These are phyloP conservation scores for Anser brachyrhynchus DNA, from an alignment of 2,113 vertebrate species.

Conservation along the genomic window DNA sequence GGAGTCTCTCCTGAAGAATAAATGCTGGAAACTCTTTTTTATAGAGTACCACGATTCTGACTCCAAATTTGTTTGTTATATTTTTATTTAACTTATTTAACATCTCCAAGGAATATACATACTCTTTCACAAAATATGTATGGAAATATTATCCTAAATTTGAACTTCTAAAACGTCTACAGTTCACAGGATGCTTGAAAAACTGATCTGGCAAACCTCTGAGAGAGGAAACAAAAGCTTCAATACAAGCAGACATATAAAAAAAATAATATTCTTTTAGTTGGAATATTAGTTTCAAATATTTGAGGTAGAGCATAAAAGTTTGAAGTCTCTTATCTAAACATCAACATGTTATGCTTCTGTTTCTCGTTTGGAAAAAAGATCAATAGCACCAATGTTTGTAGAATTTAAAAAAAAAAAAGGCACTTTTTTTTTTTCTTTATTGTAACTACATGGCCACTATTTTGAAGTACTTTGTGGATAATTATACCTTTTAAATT, in stretches of 20 bases:
- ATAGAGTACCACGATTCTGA: background rate
- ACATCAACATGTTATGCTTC: background rate
- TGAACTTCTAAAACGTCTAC: background rate
- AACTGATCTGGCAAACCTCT: background rate
- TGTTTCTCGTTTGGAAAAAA: background rate
- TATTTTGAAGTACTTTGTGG: background rate
- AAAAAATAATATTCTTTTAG: background rate
- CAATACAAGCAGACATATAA: background rate
- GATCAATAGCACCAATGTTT: background rate
- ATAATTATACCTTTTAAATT: background rate
- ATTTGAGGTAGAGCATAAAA: background rate
- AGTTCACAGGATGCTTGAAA: background rate
- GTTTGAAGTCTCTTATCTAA: background rate
- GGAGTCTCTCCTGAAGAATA: background rate
- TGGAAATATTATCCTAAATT: background rate
- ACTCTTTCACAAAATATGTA: background rate
- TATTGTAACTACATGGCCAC: background rate
- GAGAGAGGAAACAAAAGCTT: background rate
- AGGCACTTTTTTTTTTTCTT: background rate
- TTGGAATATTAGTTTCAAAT: background rate
- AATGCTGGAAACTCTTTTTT: background rate
- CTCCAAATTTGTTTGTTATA: background rate
- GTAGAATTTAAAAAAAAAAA: background rate
- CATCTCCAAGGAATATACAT: background rate
- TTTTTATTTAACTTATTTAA: background rate